A percentile compares a stretch with the other conserved stretches of the same genome.
These are phyloP conservation scores for Pasiphila rectangulata DNA, from an alignment of 2,888 invertebrate species.

Conservation along the genomic window DNA sequence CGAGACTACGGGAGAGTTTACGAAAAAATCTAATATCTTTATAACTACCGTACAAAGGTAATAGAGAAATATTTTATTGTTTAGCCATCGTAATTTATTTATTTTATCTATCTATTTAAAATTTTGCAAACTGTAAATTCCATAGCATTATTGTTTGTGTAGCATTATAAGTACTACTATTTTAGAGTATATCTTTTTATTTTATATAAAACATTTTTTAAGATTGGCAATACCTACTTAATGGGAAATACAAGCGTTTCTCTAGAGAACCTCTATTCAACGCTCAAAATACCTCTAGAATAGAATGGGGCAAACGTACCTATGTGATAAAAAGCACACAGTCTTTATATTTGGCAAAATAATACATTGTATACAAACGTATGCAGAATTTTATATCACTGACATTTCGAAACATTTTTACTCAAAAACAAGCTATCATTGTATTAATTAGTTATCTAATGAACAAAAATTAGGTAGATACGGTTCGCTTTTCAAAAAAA, in stretches of 20 bases:
- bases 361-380: constrained; percentile 15
- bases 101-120: constrained; percentile 56
- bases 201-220: constrained; percentile 32
- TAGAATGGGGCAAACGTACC: constrained; percentile 26
- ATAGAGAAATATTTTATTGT: constrained; percentile 68
- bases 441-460: neutral
- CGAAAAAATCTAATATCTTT: constrained; percentile 64
- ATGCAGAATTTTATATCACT: neutral
- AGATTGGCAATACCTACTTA: constrained; percentile 36
- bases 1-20: constrained; percentile 69
- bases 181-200: constrained; percentile 38
- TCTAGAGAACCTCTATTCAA: constrained; percentile 31
- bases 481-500: neutral
- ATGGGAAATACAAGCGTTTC: constrained; percentile 29
- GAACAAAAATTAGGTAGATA: neutral
- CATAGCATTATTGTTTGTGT: constrained; percentile 62
- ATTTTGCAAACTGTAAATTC: constrained; percentile 68
- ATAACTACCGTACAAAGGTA: constrained; percentile 69
- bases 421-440: neutral
- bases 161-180: constrained; percentile 39
- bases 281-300: constrained; percentile 28
- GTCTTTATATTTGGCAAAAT: constrained; percentile 37
- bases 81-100: constrained; percentile 57
- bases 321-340: constrained; percentile 28
- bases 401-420: neutral